Percentiles rank a stretch among this genome's conserved stretches.
Evolutionary conservation across 2,113 vertebrate genomes (phyloP).

Genomic region (Cyanoderma ruficeps): DNA sequence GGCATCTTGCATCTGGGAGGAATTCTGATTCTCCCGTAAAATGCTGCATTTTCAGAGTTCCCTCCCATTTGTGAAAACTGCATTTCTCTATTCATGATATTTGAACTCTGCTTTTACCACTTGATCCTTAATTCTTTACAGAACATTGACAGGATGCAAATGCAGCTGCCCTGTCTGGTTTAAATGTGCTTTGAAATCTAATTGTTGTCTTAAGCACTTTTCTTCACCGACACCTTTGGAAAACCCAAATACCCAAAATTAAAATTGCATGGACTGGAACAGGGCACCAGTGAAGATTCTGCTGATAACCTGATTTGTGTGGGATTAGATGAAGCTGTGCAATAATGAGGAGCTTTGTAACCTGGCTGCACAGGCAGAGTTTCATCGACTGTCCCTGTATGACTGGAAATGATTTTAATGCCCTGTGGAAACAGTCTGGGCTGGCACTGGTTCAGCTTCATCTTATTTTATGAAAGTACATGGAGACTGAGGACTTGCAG

Average conservation of each 20-base stretch:
- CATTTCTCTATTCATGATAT: background rate
- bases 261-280: background rate
- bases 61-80: background rate
- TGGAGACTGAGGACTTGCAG: background rate
- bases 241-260: background rate
- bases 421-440: background rate
- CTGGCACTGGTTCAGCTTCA: background rate
- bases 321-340: background rate
- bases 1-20: too few species aligned
- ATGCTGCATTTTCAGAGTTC: background rate
- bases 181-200: background rate
- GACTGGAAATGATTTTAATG: background rate
- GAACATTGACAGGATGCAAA: background rate
- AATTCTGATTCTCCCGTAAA: too few species aligned
- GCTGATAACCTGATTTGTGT: background rate
- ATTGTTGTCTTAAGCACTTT: background rate
- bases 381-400: background rate
- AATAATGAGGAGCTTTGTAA: background rate
- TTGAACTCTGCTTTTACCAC: background rate
- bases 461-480: background rate
- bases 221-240: background rate
- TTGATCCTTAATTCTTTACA: background rate
- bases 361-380: background rate
- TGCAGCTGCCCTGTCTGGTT: background rate
- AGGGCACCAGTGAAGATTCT: background rate